Base-by-base conservation (phyloP, 2,797 vertebrate species). In the Gallinago stenura region DNA sequence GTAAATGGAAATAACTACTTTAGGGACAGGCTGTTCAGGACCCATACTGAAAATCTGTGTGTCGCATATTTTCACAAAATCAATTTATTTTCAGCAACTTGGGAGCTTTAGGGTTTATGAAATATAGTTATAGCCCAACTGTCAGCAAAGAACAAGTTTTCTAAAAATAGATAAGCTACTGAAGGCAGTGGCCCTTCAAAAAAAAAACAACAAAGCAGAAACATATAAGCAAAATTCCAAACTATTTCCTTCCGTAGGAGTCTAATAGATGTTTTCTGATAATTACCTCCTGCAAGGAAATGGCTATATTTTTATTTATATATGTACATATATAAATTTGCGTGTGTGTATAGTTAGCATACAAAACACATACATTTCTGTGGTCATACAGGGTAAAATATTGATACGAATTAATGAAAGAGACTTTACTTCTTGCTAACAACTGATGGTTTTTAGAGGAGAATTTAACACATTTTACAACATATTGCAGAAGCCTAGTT, bases 1-100 rank as follows among this genome's bases (percentile, higher is more conserved):
- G 91, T 96, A 98, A 98, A 97, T 95, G 97, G 96, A 98, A 98
- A 97, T 98, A 98, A 98, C 96, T 97, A 92, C 97, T 98, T 98
- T 98, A 98, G 97, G 97, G 97, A 97, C 95, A 94, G 94, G 87
- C 87, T 95, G 83, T 93, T 97, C 92, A 93, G 92, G 96, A 96
- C 93, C 96, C 87, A 95, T 97, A 97, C 53, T 97, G 96, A 97
- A 97, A 97, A 97, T 77, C 78, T 87, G 72, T 65, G 90, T 95
- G 97, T 96, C 65, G 4, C 97, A 97, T 97, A 97, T 97, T 98
- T 98, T 95, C 91, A 97, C 94, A 96, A 98, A 98, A 98, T 97
- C 97, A 96, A 96, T 97, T 98, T 98, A 97, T 97, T 98, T 97
- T 87, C 92, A 80, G 97, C 93, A 96, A 94, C 95, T 87, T 96